Evolutionary conservation across 2,888 invertebrate species (phyloP).

Genomic region (Drosophila mimetica): DNA sequence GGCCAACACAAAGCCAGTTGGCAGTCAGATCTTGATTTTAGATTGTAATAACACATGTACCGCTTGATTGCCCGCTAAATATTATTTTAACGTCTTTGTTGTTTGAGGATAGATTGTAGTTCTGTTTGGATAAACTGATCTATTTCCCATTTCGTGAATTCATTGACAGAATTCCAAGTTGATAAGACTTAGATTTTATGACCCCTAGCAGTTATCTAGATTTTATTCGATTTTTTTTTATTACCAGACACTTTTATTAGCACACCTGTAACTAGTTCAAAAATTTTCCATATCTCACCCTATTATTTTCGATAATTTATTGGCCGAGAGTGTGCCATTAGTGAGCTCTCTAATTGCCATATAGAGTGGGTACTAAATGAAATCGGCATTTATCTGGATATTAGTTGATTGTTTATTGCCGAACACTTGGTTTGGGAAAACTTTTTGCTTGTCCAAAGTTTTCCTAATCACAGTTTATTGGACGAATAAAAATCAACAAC

Average conservation of each 20-base stretch:
- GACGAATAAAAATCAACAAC: background rate
- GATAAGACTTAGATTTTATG: too few species aligned
- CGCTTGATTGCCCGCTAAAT: background rate
- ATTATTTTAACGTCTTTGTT: conserved; percentile 1
- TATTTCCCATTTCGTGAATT: too few species aligned
- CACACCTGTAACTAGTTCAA: background rate
- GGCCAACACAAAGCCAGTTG: conserved; percentile 10
- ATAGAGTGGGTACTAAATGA: background rate
- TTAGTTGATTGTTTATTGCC: background rate
- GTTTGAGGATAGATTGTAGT: background rate
- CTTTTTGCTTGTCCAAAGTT: background rate
- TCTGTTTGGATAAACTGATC: background rate
- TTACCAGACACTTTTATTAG: background rate
- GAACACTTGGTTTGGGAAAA: background rate
- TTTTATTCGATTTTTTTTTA: background rate
- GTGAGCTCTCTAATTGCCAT: background rate
- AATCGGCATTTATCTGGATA: background rate
- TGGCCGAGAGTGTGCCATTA: background rate
- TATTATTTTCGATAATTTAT: background rate
- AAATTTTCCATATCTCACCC: background rate
- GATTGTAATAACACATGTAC: conserved; percentile 16
- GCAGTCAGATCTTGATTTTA: conserved; percentile 15
- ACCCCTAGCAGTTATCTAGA: background rate
- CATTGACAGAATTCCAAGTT: too few species aligned
- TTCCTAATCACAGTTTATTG: conserved; percentile 4